Percentiles rank a stretch among this genome's conserved stretches.
Evolutionary conservation across 2,113 vertebrate genomes (phyloP).

Genomic region (Myrmecophaga tridactyla): DNA sequence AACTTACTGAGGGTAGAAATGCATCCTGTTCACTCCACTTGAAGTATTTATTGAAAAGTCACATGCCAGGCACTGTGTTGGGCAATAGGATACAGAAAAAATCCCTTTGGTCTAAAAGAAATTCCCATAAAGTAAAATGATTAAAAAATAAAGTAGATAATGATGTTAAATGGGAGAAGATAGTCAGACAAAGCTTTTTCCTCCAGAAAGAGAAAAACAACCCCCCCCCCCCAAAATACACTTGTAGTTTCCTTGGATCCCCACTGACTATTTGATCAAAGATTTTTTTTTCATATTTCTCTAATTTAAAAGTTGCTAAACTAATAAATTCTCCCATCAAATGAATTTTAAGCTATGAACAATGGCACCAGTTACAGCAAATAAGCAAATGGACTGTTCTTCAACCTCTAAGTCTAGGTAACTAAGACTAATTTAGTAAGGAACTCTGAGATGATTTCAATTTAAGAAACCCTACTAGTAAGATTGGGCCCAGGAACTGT

Average conservation of each 20-base stretch:
- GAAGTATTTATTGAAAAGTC: neutral
- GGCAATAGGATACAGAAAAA: neutral
- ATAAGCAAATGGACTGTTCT: neutral
- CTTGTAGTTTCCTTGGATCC: neutral
- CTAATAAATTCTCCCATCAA: neutral
- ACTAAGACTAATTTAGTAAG: neutral
- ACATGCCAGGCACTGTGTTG: neutral
- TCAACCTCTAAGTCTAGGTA: neutral
- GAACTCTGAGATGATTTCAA: neutral
- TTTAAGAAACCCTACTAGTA: neutral
- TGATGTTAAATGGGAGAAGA: neutral
- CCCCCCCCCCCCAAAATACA: neutral
- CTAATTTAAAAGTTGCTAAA: constrained; percentile 9
- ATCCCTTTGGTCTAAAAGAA: neutral
- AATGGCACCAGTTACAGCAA: neutral
- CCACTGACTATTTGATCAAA: neutral
- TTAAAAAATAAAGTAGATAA: neutral
- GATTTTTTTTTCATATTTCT: neutral
- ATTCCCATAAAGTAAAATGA: neutral
- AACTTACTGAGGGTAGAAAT: neutral
- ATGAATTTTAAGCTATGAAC: neutral
- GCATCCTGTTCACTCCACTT: neutral
- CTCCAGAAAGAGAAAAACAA: neutral
- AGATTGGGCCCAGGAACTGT: neutral
- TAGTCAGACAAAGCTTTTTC: neutral